Base-by-base conservation (phyloP, 2,113 vertebrate genomes). In the Carettochelys insculpta region DNA sequence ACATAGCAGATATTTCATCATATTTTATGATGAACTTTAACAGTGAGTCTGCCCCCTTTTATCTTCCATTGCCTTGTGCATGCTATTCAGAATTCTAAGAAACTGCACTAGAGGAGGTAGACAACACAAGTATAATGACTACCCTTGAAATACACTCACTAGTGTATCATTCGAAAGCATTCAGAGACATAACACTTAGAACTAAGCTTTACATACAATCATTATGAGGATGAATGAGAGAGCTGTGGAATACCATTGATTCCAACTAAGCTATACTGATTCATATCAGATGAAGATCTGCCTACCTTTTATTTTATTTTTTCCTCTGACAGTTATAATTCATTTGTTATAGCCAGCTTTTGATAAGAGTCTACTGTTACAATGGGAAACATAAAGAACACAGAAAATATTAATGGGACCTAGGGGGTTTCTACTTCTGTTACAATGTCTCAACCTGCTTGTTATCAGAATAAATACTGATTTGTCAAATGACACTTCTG, bases 341-440 rank as follows among this genome's bases (percentile, higher is more conserved):
- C 2, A 86, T 75, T 38, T 90, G 53, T 84, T 53, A 78, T 5
- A 58, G 27, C 29, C 24, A 75, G 27, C 73, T 82, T 82, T 82
- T 27, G 87, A 8, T 10, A 76, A 83, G 38, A 77, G 17, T 56
- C 79, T 80, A 52, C 24, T 48, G 73, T 82, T 27, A 77, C 56
- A 80, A 89, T 41, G 24, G 3, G 16, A 76, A 7, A 34, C 80
- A 45, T 34, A n/a, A 58, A 78, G 24, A 88, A 80, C 52, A 29
- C 52, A 82, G 89, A 78, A 90, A 90, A 90, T 53, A 85, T 83
- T 20, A 86, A 47, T 90, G 52, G 77, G 77, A 81, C 48, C 65
- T 61, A 71, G 50, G 41, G 75, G 52, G 22, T 45, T 56, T 31
- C 73, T 29, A 45, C 77, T 80, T 65, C 27, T 90, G 61, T 90